phyloP scores from a whole-genome alignment of 1,140 invertebrate species.

The Drosophila persimilis region DNA sequence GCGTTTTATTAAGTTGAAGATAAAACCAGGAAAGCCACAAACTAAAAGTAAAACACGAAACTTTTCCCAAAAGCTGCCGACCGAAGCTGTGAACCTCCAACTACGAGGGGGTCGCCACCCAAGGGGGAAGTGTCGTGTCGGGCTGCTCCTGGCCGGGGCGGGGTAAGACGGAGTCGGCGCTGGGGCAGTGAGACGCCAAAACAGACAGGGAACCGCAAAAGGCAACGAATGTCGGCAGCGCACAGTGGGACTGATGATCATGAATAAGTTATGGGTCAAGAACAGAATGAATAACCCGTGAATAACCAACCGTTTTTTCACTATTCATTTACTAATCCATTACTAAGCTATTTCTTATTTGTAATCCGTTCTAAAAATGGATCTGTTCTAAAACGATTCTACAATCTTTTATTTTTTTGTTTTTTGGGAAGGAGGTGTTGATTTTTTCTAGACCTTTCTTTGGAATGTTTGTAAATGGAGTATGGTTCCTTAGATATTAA shows the following conservation, averaged over 20 bases:
- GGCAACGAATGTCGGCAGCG: constrained; percentile 22
- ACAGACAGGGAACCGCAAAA: constrained; percentile 33
- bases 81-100: constrained; percentile 72
- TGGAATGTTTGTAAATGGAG: too few species aligned
- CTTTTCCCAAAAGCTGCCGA: constrained; percentile 68
- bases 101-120: constrained; percentile 14
- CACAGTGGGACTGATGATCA: constrained; percentile 24
- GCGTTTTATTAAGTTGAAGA: constrained; percentile 80
- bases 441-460: too few species aligned
- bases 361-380: too few species aligned
- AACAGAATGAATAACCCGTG: too few species aligned
- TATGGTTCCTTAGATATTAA: too few species aligned
- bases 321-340: too few species aligned
- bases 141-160: neutral
- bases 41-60: constrained; percentile 81
- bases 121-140: neutral
- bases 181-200: neutral
- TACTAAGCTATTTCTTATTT: too few species aligned
- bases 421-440: too few species aligned
- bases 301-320: too few species aligned
- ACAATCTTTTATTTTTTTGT: too few species aligned
- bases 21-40: constrained; percentile 81
- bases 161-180: neutral
- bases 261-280: too few species aligned
- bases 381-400: too few species aligned